Conservation (phyloP, 1,140 invertebrate genomes). For the Phortica variegata region DNA sequence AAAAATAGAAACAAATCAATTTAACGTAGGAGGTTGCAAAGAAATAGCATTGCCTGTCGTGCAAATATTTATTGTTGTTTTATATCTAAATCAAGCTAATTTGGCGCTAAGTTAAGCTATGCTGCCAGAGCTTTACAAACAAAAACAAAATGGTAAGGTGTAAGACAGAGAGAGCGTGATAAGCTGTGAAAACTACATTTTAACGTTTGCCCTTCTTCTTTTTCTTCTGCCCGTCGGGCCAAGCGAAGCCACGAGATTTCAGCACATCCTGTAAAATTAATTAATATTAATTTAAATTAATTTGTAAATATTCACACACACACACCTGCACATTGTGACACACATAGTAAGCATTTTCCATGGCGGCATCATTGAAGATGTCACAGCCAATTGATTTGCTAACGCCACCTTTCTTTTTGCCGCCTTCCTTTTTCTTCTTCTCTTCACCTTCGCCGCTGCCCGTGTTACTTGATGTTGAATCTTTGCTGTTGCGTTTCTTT, state of each 20-base stretch:
- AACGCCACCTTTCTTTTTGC: conserved; percentile 65
- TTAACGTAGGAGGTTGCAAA: too few relatives aligned
- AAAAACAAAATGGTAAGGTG: too few relatives aligned
- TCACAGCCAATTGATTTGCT: conserved; percentile 71
- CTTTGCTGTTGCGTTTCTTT: conserved; percentile 61
- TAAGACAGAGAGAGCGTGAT: too few relatives aligned
- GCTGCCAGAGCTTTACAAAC: too few relatives aligned
- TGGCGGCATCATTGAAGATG: conserved; percentile 81
- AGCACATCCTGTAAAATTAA: conserved; percentile 46
- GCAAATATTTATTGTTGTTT: too few relatives aligned
- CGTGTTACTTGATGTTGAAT: conserved; percentile 54
- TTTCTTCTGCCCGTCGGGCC: conserved; percentile 78
- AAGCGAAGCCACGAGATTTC: conserved; percentile 76
- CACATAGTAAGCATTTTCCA: conserved; percentile 85
- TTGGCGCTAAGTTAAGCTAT: too few relatives aligned
- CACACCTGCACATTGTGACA: conserved; percentile 83
- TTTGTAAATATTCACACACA: background rate
- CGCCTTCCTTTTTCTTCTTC: conserved; percentile 57
- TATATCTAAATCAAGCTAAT: too few relatives aligned
- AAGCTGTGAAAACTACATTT: background rate
- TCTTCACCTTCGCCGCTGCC: conserved; percentile 55
- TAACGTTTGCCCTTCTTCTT: conserved; percentile 67
- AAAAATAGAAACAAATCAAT: too few relatives aligned
- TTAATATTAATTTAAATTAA: background rate
- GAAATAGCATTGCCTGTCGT: too few relatives aligned